Percentiles rank a stretch among this genome's conserved stretches.
phyloP scores from a whole-genome alignment of 2,113 vertebrate species.

The Indicator maculatus region DNA sequence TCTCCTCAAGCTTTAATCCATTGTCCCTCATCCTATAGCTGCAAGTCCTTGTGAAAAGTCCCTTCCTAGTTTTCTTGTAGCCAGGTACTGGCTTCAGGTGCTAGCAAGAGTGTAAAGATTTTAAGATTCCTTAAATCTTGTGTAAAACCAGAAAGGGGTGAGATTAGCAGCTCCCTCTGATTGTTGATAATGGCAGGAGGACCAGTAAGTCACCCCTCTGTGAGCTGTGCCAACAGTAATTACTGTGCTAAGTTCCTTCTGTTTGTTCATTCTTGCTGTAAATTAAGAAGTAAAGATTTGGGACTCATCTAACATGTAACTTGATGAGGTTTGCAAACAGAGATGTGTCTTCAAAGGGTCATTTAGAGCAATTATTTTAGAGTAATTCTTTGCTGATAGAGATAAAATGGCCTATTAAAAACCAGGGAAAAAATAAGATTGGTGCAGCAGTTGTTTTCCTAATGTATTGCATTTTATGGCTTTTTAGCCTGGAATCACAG shows the following conservation, averaged over 20 bases:
- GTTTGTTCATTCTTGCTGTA: background rate
- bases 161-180: background rate
- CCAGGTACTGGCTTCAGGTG: too few relatives aligned
- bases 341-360: constrained; percentile 35
- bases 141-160: background rate
- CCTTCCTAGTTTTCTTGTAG: background rate
- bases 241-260: background rate
- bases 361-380: constrained; percentile 34
- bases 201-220: background rate
- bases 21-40: too few relatives aligned
- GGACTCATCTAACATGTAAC: background rate
- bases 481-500: background rate
- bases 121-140: background rate
- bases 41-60: background rate
- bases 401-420: constrained; percentile 23
- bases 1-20: too few relatives aligned
- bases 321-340: constrained; percentile 46
- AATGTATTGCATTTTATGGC: background rate
- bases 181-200: background rate
- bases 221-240: background rate
- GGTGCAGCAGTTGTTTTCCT: constrained; percentile 23
- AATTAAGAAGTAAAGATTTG: constrained; percentile 8
- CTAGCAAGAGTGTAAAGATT: too few relatives aligned
- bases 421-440: background rate
- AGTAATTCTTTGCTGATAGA: constrained; percentile 36